Evolutionary conservation across 2,797 vertebrate genomes (phyloP).

Genomic region (Coreius guichenoti): DNA sequence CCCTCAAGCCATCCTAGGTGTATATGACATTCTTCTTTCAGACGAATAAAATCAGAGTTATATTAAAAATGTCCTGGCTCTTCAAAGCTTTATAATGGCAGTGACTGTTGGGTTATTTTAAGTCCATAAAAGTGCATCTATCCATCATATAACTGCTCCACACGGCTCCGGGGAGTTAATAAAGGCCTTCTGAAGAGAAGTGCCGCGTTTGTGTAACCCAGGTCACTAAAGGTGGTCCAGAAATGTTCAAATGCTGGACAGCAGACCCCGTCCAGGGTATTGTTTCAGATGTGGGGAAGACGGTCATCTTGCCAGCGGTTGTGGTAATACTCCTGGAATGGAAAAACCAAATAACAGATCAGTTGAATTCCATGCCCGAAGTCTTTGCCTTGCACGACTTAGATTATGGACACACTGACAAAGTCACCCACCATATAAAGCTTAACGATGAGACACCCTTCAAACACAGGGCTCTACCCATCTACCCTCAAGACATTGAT

Average conservation of each 20-base stretch:
- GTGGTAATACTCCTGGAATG: background rate
- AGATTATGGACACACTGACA: background rate
- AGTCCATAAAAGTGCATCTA: too few species aligned
- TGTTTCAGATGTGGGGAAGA: background rate
- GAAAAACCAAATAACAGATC: background rate
- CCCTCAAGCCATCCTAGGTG: too few species aligned
- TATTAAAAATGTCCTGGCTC: too few species aligned
- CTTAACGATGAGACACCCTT: background rate
- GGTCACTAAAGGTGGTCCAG: too few species aligned
- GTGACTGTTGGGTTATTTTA: too few species aligned
- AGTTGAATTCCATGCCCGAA: background rate
- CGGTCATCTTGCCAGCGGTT: background rate
- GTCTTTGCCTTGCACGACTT: background rate
- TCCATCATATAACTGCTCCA: too few species aligned
- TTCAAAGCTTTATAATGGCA: too few species aligned
- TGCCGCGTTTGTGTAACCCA: too few species aligned
- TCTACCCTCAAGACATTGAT: background rate
- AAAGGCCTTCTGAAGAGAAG: too few species aligned
- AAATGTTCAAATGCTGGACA: background rate
- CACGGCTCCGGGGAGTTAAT: too few species aligned
- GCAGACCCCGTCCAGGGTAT: background rate
- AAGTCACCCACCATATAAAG: background rate
- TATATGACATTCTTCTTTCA: too few species aligned
- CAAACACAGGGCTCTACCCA: background rate
- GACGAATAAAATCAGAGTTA: too few species aligned